Conservation (phyloP, 1,140 invertebrate genomes). For the Thaumatotibia leucotreta region DNA sequence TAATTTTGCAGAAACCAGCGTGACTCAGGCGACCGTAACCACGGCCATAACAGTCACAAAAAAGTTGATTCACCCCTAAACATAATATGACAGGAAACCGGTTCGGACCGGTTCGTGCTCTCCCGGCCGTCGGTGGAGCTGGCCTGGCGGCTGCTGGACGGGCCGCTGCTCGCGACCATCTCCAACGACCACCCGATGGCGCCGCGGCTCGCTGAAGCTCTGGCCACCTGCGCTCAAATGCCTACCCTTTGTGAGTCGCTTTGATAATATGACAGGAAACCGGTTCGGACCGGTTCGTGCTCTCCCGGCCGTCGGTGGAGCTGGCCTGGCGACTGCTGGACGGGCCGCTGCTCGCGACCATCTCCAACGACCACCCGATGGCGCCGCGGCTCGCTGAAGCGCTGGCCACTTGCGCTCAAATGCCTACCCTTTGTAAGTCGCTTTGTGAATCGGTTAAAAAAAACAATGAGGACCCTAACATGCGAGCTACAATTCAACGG, state of each 20-base stretch:
- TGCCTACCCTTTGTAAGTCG: slow-evolving; percentile 86
- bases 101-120: slow-evolving; percentile 87
- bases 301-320: slow-evolving; percentile 93
- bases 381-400: slow-evolving; percentile 88
- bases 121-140: slow-evolving; percentile 94
- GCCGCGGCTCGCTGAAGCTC: slow-evolving; percentile 87
- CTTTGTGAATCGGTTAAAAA: too few relatives aligned
- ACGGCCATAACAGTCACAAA: too few relatives aligned
- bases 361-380: slow-evolving; percentile 74
- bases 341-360: slow-evolving; percentile 78
- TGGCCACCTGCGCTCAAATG: slow-evolving; percentile 94
- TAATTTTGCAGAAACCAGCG: too few relatives aligned
- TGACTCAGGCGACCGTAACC: too few relatives aligned
- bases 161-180: slow-evolving; percentile 78
- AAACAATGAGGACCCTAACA: too few relatives aligned
- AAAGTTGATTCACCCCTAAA: too few relatives aligned
- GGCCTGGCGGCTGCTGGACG: slow-evolving; percentile 91
- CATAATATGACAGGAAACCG: slow-evolving; percentile 78
- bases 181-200: slow-evolving; percentile 77
- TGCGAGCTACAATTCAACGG: too few relatives aligned
- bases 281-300: slow-evolving; percentile 86
- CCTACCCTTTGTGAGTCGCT: slow-evolving; percentile 85
- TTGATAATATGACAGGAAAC: slow-evolving; percentile 78
- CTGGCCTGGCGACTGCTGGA: slow-evolving; percentile 93
- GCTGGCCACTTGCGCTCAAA: slow-evolving; percentile 92